These are phyloP conservation scores for Oenanthe oenanthe DNA, from an alignment of 2,113 vertebrate genomes.

Conservation along the genomic window DNA sequence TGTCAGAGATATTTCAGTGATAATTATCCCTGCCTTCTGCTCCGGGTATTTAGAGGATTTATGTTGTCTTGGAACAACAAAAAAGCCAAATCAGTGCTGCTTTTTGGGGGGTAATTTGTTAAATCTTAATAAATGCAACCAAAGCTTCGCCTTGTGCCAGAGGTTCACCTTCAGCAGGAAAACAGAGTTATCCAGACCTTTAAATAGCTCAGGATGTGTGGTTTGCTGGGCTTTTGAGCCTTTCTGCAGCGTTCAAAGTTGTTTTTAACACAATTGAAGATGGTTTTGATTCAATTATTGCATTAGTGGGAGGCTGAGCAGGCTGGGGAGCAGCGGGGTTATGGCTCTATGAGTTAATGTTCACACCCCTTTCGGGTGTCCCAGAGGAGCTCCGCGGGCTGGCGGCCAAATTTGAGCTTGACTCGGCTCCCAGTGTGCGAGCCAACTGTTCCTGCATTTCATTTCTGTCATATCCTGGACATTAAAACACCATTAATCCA, in stretches of 20 bases:
- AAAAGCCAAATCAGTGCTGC: neutral
- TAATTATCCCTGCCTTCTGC: slow-evolving; percentile 37
- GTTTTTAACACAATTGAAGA: slow-evolving; percentile 47
- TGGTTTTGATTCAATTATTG: slow-evolving; percentile 50
- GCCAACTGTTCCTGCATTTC: slow-evolving; percentile 67
- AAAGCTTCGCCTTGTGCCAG: neutral
- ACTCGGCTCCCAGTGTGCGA: slow-evolving; percentile 47
- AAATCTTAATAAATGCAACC: neutral
- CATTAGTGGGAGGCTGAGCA: slow-evolving; percentile 52
- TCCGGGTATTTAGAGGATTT: neutral
- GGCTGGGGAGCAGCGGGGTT: neutral
- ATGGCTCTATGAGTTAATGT: slow-evolving; percentile 48
- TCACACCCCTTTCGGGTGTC: slow-evolving; percentile 50
- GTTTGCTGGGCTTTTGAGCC: neutral
- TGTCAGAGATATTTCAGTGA: slow-evolving; percentile 21
- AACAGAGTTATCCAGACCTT: neutral
- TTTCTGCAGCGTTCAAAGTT: neutral
- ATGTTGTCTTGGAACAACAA: neutral
- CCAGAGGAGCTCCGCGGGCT: slow-evolving; percentile 33
- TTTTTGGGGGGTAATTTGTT: neutral
- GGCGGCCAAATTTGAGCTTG: slow-evolving; percentile 49
- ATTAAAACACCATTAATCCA: slow-evolving; percentile 61
- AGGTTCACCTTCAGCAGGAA: neutral
- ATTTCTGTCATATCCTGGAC: slow-evolving; percentile 68
- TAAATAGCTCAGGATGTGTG: neutral